Evolutionary conservation across 37 sponge, comb jelly and placozoan species (phyloP), one percentile per base, ranked within the genome.

Genomic region (Geodia barretti): DNA sequence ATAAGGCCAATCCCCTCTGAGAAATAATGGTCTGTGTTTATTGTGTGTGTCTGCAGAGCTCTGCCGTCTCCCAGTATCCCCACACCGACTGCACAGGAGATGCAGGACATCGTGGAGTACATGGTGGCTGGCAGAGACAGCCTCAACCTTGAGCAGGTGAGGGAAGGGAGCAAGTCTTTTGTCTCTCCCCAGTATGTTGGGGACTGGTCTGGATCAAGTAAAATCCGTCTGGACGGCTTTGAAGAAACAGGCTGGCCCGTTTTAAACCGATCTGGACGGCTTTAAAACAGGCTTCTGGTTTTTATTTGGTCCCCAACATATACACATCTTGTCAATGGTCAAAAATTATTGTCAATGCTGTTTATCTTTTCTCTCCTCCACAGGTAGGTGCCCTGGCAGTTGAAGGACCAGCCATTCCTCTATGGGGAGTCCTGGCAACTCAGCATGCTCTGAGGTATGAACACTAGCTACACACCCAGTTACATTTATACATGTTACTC

Each of bases 371-470:
- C 7, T 47, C 7, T 14, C 14, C 54, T 25, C 2, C 21, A 29
- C 32, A 88, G 88, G 83, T 39, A 21, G 19, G n/a, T 1, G 4
- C 66, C 0, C 65, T 88, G 19, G 81, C 41, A 31, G 28, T 70
- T 1, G 28, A 24, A 71, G 70, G 83, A 34, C 64, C 82, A 21
- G 0, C 36, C 17, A 33, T 42, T 58, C 83, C 76, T 3, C 78
- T 88, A 39, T 88, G 88, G 88, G 59, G 77, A 69, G 72, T 76
- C 39, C 71, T 88, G 24, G 83, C 83, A 34, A 43, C 83, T 37
- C 81, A 76, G 30, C 76, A 81, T 59, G 37, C 81, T 2, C 26
- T 88, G 26, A 75, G 88, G 88, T 88, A 75, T 31, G 43, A 8
- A 21, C 25, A 5, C 65, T 47, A 14, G 54, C 11, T 47, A 47